Evolutionary conservation across 2,888 invertebrate species (phyloP).

Genomic region (Leptopterna dolabrata): DNA sequence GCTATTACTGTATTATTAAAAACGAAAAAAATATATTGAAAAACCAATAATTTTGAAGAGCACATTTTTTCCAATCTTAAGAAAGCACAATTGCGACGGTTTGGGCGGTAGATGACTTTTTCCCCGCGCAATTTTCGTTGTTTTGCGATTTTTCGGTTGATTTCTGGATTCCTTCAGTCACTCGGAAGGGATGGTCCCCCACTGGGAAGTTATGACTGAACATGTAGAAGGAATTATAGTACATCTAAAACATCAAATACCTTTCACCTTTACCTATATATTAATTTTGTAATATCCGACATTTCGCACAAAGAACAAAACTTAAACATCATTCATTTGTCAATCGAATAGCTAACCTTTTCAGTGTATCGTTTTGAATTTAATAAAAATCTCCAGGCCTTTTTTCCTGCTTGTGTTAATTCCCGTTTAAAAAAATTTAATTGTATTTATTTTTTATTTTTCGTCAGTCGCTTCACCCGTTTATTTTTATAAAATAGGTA

Average conservation of each 20-base stretch:
- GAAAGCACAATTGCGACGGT: constrained; percentile 46
- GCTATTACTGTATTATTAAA: constrained; percentile 40
- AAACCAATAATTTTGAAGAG: constrained; percentile 5
- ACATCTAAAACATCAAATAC: background rate
- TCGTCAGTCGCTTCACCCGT: constrained; percentile 26
- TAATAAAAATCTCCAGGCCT: background rate
- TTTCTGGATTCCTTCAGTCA: background rate
- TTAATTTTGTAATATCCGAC: constrained; percentile 23
- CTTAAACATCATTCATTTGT: background rate
- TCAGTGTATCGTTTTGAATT: background rate
- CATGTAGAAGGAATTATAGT: background rate
- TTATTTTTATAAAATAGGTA: constrained; percentile 43
- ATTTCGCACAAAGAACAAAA: constrained; percentile 33
- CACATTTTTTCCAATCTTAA: constrained; percentile 43
- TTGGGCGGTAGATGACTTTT: constrained; percentile 39
- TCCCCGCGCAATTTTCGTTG: constrained; percentile 32
- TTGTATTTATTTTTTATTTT: background rate
- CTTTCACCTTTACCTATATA: background rate
- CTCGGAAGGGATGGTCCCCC: background rate
- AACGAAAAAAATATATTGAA: background rate
- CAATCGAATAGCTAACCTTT: background rate
- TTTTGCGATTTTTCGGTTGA: background rate
- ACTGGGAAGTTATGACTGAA: background rate
- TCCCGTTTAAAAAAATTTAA: too few relatives aligned
- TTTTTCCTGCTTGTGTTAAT: too few relatives aligned